Conservation (phyloP, 2,888 invertebrate species). For the Syrphus vitripennis region DNA sequence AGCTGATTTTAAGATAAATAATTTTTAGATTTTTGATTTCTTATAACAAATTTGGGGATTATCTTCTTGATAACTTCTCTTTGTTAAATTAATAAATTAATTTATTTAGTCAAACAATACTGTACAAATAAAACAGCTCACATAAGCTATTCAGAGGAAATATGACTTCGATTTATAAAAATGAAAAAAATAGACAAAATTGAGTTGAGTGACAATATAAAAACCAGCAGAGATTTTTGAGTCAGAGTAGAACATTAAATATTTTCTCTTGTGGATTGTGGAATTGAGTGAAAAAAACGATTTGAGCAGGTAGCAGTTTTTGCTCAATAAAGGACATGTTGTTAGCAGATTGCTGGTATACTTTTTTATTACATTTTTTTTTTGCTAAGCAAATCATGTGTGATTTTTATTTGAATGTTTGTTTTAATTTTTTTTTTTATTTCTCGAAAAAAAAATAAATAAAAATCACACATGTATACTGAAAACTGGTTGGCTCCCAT, state of each 20-base stretch:
- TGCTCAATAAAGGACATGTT: constrained; percentile 22
- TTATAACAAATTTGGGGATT: too few species aligned
- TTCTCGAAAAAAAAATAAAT: constrained; percentile 2
- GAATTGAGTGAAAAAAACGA: constrained; percentile 5
- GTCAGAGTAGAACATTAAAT: background rate
- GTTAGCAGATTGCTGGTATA: background rate
- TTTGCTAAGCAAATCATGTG: constrained; percentile 20
- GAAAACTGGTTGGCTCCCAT: constrained; percentile 32
- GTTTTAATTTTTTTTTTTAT: constrained; percentile 28
- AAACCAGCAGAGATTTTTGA: background rate
- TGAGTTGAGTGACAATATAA: background rate
- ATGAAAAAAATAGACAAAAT: too few species aligned
- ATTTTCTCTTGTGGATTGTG: constrained; percentile 47
- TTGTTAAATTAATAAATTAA: too few species aligned
- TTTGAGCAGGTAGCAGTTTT: constrained; percentile 10
- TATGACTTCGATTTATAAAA: too few species aligned
- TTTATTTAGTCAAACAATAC: too few species aligned
- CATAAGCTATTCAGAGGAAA: too few species aligned
- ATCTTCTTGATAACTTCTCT: too few species aligned
- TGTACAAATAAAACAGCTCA: too few species aligned
- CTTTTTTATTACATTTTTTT: background rate
- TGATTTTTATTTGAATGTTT: constrained; percentile 25
- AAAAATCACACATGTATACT: constrained; percentile 35
- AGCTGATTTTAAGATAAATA: too few species aligned
- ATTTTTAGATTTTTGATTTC: too few species aligned